Conservation (phyloP, 2,113 vertebrate species). For the Osmerus eperlanus region DNA sequence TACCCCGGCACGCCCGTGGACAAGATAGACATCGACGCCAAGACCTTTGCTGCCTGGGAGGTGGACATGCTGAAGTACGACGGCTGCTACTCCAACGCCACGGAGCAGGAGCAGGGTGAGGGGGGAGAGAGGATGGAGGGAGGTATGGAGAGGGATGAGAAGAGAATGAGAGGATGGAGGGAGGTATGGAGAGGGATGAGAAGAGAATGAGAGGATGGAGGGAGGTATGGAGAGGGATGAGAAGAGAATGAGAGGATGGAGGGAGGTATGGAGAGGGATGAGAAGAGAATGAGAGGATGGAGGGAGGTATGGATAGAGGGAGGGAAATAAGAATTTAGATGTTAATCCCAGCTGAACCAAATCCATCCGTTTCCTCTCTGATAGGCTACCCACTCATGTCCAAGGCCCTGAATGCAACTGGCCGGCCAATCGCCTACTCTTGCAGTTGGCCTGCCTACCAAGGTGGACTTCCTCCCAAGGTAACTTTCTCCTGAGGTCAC, state of each 20-base stretch:
- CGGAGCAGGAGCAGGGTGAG: neutral
- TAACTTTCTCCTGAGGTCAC: slow-evolving; percentile 36
- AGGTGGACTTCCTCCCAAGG: slow-evolving; percentile 85
- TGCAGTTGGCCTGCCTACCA: slow-evolving; percentile 93
- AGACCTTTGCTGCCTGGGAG: slow-evolving; percentile 87
- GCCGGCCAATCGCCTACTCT: slow-evolving; percentile 83
- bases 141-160: neutral
- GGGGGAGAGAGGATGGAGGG: neutral
- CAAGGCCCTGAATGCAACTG: slow-evolving; percentile 82
- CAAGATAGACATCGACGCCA: slow-evolving; percentile 75
- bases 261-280: neutral
- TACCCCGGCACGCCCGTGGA: slow-evolving; percentile 87
- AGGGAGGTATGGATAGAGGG: neutral
- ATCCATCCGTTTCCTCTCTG: neutral
- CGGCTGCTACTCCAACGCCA: slow-evolving; percentile 81
- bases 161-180: neutral
- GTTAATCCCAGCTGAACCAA: neutral
- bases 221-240: neutral
- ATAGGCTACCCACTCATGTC: slow-evolving; percentile 89
- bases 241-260: neutral
- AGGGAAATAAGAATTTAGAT: neutral
- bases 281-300: neutral
- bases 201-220: neutral
- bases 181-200: neutral
- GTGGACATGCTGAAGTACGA: slow-evolving; percentile 95